Percentiles rank a stretch among this genome's conserved stretches.
Conservation (phyloP, 2,888 invertebrate species). For the Danaus chrysippus region DNA sequence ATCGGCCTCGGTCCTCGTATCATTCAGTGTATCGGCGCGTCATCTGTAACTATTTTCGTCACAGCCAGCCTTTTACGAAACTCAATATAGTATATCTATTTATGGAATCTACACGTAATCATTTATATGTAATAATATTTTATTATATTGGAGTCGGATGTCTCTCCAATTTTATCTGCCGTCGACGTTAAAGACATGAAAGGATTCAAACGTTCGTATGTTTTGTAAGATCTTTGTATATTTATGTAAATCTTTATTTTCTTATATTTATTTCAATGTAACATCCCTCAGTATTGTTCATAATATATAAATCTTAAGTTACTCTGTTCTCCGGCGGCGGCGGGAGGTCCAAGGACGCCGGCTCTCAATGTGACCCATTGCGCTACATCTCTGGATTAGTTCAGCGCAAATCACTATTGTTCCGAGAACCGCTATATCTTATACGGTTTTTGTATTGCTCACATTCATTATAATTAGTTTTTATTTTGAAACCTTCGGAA, state of each 20-base stretch:
- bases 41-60: constrained; percentile 15
- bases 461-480: constrained; percentile 25
- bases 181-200: too few relatives aligned
- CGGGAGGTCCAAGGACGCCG: constrained; percentile 61
- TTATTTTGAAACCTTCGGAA: constrained; percentile 12
- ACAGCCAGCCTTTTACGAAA: background rate
- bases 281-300: too few relatives aligned
- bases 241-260: too few relatives aligned
- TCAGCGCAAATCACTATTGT: constrained; percentile 38
- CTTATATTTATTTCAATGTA: too few relatives aligned
- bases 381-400: constrained; percentile 50
- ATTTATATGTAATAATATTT: background rate
- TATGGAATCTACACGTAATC: background rate
- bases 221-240: too few relatives aligned
- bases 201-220: too few relatives aligned
- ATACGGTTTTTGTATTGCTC: constrained; percentile 27
- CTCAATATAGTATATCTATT: constrained; percentile 2
- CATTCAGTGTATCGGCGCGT: constrained; percentile 15
- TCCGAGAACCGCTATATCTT: constrained; percentile 34
- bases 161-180: too few relatives aligned
- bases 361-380: constrained; percentile 72
- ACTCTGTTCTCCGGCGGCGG: constrained; percentile 22
- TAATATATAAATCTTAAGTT: constrained; percentile 13
- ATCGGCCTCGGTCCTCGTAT: constrained; percentile 15
- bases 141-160: background rate